Evolutionary conservation across 2,888 invertebrate genomes (phyloP).

Genomic region (Hydrotaea cyrtoneurina): DNA sequence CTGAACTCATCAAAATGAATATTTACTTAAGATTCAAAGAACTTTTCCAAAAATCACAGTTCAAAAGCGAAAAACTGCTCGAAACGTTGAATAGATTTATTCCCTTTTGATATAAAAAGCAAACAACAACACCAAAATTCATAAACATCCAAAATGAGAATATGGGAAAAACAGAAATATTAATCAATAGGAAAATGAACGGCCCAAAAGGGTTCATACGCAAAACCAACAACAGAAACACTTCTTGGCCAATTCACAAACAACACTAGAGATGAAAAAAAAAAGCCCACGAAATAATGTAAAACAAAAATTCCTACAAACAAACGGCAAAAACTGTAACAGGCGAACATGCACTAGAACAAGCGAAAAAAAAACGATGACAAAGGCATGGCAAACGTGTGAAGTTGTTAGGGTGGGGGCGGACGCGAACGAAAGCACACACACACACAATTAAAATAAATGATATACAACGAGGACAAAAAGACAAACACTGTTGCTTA

Average conservation of each 20-base stretch:
- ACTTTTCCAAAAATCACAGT: too few species aligned
- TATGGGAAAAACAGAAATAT: neutral
- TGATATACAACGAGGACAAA: neutral
- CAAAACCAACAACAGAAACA: neutral
- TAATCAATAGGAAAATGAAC: neutral
- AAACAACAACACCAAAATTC: neutral
- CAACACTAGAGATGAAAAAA: neutral
- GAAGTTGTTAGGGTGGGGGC: neutral
- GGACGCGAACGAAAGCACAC: neutral
- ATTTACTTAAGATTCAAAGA: too few species aligned
- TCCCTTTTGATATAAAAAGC: neutral
- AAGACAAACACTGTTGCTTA: conserved; percentile 23
- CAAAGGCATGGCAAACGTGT: neutral
- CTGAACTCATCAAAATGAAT: too few species aligned
- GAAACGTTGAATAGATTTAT: too few species aligned
- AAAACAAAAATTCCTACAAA: conserved; percentile 12
- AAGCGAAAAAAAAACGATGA: neutral
- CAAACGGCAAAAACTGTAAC: conserved; percentile 22
- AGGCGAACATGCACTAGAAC: conserved; percentile 7
- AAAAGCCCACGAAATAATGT: neutral
- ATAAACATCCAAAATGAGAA: neutral
- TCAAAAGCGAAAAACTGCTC: too few species aligned
- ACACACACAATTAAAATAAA: neutral
- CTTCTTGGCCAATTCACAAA: neutral
- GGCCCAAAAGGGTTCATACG: neutral